Percentiles rank a stretch among this genome's conserved stretches.
phyloP scores from a whole-genome alignment of 2,888 invertebrate genomes.

The Oscheius sp. region DNA sequence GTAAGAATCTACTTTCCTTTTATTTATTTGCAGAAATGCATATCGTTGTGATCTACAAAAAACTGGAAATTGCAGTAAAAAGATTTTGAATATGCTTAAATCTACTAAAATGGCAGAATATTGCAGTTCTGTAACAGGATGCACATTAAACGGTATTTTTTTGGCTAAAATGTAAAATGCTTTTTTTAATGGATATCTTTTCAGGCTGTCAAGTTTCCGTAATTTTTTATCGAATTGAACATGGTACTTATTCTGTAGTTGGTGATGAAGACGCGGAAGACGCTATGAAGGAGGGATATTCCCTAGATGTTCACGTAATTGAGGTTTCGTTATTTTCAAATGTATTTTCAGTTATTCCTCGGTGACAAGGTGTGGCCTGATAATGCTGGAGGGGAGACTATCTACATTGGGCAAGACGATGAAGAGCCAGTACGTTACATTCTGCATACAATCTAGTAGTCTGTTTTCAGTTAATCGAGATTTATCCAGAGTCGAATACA shows the following conservation, averaged over 20 bases:
- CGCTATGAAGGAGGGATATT: conserved; percentile 45
- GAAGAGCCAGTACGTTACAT: conserved; percentile 55
- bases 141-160: conserved; percentile 13
- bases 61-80: not conserved
- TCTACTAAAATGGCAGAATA: not conserved
- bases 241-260: conserved; percentile 62
- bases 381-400: conserved; percentile 60
- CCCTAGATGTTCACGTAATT: conserved; percentile 47
- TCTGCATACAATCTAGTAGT: not conserved
- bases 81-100: not conserved
- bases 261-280: conserved; percentile 58
- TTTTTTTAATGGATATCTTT: not conserved
- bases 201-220: conserved; percentile 43
- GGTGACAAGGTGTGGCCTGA: conserved; percentile 51
- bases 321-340: too few species aligned
- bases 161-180: too few species aligned
- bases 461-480: conserved; percentile 19
- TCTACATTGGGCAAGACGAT: conserved; percentile 62
- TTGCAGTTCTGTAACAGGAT: conserved; percentile 3
- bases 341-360: conserved; percentile 58
- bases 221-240: conserved; percentile 48
- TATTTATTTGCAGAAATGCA: not conserved
- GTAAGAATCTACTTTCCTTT: not conserved
- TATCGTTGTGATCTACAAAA: not conserved
- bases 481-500: conserved; percentile 52